These are phyloP conservation scores for Eulemur mongoz DNA, from an alignment of 2,797 vertebrate genomes.

Conservation along the genomic window DNA sequence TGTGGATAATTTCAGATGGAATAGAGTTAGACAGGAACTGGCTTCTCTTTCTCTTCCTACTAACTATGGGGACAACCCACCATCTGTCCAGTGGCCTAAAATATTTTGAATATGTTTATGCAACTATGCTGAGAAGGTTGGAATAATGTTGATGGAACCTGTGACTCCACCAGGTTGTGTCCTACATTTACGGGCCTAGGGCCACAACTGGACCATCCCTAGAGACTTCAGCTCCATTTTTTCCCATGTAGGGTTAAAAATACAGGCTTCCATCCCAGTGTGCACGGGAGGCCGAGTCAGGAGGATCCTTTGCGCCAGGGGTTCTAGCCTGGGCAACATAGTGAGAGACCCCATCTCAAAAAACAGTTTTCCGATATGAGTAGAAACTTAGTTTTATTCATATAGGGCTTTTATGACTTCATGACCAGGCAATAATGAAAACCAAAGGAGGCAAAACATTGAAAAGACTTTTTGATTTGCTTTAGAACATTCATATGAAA, in stretches of 20 bases:
- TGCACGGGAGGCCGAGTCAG: neutral
- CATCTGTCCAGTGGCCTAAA: neutral
- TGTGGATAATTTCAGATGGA: neutral
- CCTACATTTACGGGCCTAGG: neutral
- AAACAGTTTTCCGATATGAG: neutral
- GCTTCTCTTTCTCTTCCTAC: neutral
- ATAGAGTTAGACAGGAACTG: neutral
- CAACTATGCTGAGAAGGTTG: neutral
- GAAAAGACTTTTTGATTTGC: neutral
- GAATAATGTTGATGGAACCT: neutral
- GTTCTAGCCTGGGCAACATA: neutral
- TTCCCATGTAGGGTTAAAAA: neutral
- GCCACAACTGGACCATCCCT: neutral
- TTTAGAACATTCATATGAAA: slow-evolving; percentile 3
- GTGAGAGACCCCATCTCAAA: neutral
- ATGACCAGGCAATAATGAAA: neutral
- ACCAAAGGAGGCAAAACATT: neutral
- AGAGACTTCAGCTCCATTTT: neutral
- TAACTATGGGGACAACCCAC: neutral
- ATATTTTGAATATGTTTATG: neutral
- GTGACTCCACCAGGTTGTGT: neutral
- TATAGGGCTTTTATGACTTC: neutral
- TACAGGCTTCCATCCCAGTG: neutral
- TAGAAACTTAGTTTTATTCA: neutral
- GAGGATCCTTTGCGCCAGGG: neutral